Evolutionary conservation across 2,888 invertebrate genomes (phyloP), one percentile per base, ranked within the genome.

Genomic region (Campoletis raptor): DNA sequence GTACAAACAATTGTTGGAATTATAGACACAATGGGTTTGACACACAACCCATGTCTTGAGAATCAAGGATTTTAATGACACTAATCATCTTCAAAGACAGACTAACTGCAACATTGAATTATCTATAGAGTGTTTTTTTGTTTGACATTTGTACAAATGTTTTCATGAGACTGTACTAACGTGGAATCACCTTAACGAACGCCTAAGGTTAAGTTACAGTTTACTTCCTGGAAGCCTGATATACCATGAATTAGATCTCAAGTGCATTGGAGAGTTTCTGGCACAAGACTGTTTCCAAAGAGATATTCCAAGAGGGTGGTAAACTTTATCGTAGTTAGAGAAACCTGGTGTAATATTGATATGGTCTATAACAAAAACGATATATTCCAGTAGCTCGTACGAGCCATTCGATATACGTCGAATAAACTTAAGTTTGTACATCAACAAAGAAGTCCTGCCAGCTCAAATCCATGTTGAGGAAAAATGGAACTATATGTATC

Each of bases 241-340:
- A 45, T 48, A 70, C 24, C 45, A 30, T 45, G 70, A 70, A 70
- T 48, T 37, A 45, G 30, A 48, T 70, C 9, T 45, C 45, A 24
- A 24, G 45, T 70, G 45, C 8, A 70, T 70, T 45, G 15, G 24
- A 70, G 70, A 70, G 45, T 70, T 70, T 70, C 45, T 45, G 8
- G 70, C 45, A 45, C 70, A 45, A 24, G 30, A 70, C 45, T 24
- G 45, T 30, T 70, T 48, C 21, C 7, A 45, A 24, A 10, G 18
- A 70, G 70, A 70, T 70, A 70, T 70, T 70, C 45, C 18, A 18
- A 6, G 12, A 37, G 21, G 70, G 21, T 30, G 70, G 45, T 24
- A 48, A 70, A 30, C 21, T 30, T 45, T 9, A 70, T 70, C 70
- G 45, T 45, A 45, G 24, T 70, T 48, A 12, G 70, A 45, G 70